Percentiles rank a stretch among this genome's conserved stretches.
Evolutionary conservation across 2,113 vertebrate species (phyloP).

Genomic region (Seriola rivoliana): DNA sequence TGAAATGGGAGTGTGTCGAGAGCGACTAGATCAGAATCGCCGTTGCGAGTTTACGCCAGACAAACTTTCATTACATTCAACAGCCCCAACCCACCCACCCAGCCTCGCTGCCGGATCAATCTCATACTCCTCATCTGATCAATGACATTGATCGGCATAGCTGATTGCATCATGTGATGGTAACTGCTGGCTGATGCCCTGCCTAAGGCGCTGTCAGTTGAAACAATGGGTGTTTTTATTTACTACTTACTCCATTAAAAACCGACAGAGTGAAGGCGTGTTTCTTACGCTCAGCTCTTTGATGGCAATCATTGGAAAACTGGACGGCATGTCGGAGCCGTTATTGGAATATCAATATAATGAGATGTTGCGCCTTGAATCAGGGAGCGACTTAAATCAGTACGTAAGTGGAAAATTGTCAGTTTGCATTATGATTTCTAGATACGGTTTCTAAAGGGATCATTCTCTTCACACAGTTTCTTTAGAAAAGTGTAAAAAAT

Average conservation of each 20-base stretch:
- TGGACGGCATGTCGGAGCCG: neutral
- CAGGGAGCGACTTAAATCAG: constrained; percentile 7
- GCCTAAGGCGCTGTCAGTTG: constrained; percentile 17
- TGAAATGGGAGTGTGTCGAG: constrained; percentile 48
- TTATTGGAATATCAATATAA: constrained; percentile 31
- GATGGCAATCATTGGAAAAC: constrained; percentile 28
- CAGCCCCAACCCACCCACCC: neutral
- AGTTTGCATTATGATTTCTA: neutral
- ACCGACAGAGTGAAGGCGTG: neutral
- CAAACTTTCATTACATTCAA: constrained; percentile 39
- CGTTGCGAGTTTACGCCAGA: neutral
- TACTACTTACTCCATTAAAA: constrained; percentile 32
- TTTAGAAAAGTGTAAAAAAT: constrained; percentile 3
- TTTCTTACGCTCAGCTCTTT: neutral
- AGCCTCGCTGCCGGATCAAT: constrained; percentile 27
- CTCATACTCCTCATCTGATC: constrained; percentile 46
- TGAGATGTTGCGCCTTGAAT: neutral
- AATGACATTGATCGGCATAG: constrained; percentile 48
- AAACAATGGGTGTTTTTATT: constrained; percentile 42
- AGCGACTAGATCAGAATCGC: neutral
- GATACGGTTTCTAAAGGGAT: neutral
- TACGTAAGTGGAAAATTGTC: neutral
- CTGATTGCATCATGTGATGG: constrained; percentile 49
- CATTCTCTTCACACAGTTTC: neutral
- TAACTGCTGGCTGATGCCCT: constrained; percentile 9